Percentiles rank a stretch among this genome's conserved stretches.
Conservation (phyloP, 2,113 vertebrate genomes). For the Paradoxurus hermaphroditus region DNA sequence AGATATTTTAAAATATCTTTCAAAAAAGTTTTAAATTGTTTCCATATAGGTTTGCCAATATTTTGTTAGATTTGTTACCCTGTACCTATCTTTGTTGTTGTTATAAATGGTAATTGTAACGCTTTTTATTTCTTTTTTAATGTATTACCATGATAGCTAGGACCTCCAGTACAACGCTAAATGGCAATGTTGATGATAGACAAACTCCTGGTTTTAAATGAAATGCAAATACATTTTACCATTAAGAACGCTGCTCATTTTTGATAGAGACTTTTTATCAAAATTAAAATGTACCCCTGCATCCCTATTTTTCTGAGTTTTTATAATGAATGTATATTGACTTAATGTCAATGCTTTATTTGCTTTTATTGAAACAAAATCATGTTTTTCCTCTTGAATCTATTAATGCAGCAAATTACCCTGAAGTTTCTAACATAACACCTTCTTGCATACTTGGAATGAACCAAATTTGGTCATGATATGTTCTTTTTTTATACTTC, state of each 20-base stretch:
- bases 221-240: neutral
- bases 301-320: neutral
- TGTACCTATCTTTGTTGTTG: neutral
- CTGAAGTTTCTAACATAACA: neutral
- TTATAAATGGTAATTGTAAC: neutral
- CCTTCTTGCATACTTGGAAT: neutral
- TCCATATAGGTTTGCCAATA: neutral
- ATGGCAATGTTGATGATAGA: neutral
- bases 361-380: conserved; percentile 4
- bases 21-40: conserved; percentile 18
- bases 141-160: neutral
- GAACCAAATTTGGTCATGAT: neutral
- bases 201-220: neutral
- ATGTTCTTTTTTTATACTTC: neutral
- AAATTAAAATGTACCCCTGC: neutral
- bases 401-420: neutral
- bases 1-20: neutral
- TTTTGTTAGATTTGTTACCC: neutral
- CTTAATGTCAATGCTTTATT: neutral
- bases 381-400: neutral
- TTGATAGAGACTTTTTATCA: neutral
- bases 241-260: neutral
- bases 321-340: neutral
- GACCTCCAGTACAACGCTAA: neutral
- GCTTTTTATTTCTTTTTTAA: neutral